A percentile compares a stretch with the other conserved stretches of the same genome.
Evolutionary conservation across 2,888 invertebrate species (phyloP).

Genomic region (Andricus quercusramuli): DNA sequence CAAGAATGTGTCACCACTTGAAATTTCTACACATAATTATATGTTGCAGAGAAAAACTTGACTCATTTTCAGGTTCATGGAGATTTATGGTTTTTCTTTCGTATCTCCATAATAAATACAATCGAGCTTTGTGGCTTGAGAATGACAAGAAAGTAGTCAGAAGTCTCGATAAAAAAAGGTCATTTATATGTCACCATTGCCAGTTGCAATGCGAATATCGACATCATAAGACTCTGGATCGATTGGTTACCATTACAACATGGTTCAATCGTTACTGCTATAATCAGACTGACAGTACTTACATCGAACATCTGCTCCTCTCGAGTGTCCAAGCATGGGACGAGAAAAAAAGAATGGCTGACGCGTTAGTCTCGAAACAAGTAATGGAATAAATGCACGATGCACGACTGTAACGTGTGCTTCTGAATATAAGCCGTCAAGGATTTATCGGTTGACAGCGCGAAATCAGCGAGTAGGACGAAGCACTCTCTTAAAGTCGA

Average conservation of each 20-base stretch:
- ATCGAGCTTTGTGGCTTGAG: not conserved
- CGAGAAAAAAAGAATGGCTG: slow-evolving; percentile 43
- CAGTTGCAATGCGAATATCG: not conserved
- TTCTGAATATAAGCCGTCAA: slow-evolving; percentile 30
- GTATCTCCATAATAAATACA: not conserved
- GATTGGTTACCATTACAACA: not conserved
- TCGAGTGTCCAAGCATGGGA: slow-evolving; percentile 50
- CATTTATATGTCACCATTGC: not conserved
- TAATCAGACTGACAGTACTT: slow-evolving; percentile 46
- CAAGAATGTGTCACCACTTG: not conserved
- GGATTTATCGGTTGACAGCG: slow-evolving; percentile 52
- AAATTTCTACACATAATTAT: not conserved
- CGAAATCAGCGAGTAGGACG: slow-evolving; percentile 47
- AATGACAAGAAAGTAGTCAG: not conserved
- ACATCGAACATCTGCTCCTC: slow-evolving; percentile 48
- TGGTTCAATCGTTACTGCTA: slow-evolving; percentile 27
- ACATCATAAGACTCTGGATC: not conserved
- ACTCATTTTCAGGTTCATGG: not conserved
- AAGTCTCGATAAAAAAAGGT: not conserved
- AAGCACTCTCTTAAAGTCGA: slow-evolving; percentile 42
- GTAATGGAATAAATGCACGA: slow-evolving; percentile 51
- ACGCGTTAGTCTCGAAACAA: slow-evolving; percentile 44
- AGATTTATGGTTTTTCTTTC: not conserved
- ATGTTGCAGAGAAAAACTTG: too few relatives aligned
- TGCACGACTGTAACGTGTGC: slow-evolving; percentile 18